Evolutionary conservation across 1,140 invertebrate genomes (phyloP), one percentile per base, ranked within the genome.

Genomic region (Drosophila grimshawi): DNA sequence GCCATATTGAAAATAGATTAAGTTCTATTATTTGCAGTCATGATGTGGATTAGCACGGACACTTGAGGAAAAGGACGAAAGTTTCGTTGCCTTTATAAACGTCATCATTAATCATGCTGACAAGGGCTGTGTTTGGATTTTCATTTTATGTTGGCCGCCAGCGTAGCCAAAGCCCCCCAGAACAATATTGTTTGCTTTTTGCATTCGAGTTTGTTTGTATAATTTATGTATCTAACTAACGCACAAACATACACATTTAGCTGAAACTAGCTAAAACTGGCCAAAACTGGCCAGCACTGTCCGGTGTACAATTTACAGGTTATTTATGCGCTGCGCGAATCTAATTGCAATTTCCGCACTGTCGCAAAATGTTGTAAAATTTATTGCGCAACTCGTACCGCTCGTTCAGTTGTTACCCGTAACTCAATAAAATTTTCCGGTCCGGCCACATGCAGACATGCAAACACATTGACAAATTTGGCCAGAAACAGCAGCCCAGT

Each of bases 11-110:
- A 89, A 89, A 89, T 85, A 89, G 85, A 89, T 89, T 89, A 89
- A 90, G 85, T 89, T 89, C 86, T 89, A 89, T 89, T 89, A 89
- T 89, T 89, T 81, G 85, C 86, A 90, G 85, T 90, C 86, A 90
- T 81, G 85, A 89, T 89, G 85, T 90, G 85, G 86, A 89, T 89
- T 90, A 90, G 86, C 85, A 79, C 75, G 78, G 80, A 89, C 86
- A 90, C 85, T 86, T 66, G 61, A 80, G 59, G 52, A 71, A 57
- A 66, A 66, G 67, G 60, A 63, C 56, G 49, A 65, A 63, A 64
- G 61, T 80, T 72, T 60, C 59, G 65, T 66, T 78, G 78, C 86
- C 85, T 78, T 89, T 85, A 78, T 89, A 85, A 89, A 85, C 85
- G 86, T 90, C 85, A 89, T 89, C 85, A 89, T 89, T 89, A 89